Base-by-base conservation (phyloP, 1,140 invertebrate species). In the Zaprionus gabonicus region DNA sequence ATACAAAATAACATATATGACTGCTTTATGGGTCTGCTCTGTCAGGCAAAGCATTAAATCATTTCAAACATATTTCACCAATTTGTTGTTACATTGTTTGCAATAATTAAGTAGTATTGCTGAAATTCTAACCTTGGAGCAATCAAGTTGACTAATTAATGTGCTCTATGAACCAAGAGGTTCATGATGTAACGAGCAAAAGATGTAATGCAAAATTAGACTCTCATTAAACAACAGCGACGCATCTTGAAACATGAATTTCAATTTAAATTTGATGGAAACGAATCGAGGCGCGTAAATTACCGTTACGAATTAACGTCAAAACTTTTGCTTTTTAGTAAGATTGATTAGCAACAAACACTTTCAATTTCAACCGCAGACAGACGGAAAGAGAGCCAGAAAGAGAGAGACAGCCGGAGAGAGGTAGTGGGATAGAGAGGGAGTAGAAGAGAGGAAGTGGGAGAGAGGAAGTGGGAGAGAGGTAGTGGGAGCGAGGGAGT, bases 351-450 rank as follows among this genome's bases (percentile, higher is more conserved):
- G 66, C 73, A 78, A 36, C 58, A 59, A 68, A 63, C 75, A 86
- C 83, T 86, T 86, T 82, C 73, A 60, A 49, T 86, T 86, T 86
- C 83, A 78, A 72, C 46, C 20, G 46, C 46, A 51, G 7, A 46
- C 6, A 46, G n/a, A 46, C 66, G 71, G 5, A 23, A 41, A 65
- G 10, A 27, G 68, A 62, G 60, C 23, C 23, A 23, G 23, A 23
- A 23, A 23, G 23, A 2, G 23, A 23, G 23, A 23, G 23, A 23
- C 1, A 23, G 23, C 2, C 0, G 34, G n/a, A 49, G 27, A 70
- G 31, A 65, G 68, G 55, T 53, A 36, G 49, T 13, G n/a, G n/a
- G n/a, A n/a, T n/a, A 49, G 27, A 70, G 31, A 65, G 68, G 55
- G 58, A 36, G 49, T 13, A 49, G 38, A 4, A 55, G 55, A 71